Evolutionary conservation across 2,888 invertebrate species (phyloP).

Genomic region (Drosophila borealis): DNA sequence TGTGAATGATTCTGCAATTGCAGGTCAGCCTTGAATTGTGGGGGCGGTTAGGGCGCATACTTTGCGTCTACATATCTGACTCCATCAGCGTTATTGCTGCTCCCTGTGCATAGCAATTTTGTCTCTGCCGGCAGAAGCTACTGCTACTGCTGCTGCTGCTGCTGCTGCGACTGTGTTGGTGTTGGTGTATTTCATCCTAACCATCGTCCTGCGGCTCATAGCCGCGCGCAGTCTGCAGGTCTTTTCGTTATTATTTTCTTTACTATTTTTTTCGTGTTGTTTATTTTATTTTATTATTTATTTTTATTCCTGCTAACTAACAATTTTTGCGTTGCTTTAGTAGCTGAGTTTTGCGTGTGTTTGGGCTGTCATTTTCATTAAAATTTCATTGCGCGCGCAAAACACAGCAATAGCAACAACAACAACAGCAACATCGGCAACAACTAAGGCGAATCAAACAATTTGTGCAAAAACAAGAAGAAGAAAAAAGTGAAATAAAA

Average conservation of each 20-base stretch:
- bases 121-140: neutral
- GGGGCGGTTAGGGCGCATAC: neutral
- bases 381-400: conserved; percentile 77
- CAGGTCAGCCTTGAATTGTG: neutral
- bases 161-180: no score
- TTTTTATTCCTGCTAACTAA: conserved; percentile 50
- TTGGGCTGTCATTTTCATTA: conserved; percentile 75
- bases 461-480: conserved; percentile 52
- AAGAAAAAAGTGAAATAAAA: conserved; percentile 23
- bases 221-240: conserved; percentile 12
- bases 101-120: conserved; percentile 48
- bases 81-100: conserved; percentile 14
- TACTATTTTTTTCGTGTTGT: neutral
- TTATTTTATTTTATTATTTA: conserved; percentile 42
- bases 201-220: conserved; percentile 24
- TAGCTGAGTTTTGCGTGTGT: conserved; percentile 51
- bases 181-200: conserved; percentile 20
- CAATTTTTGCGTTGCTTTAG: conserved; percentile 42
- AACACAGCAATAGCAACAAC: conserved; percentile 48
- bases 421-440: conserved; percentile 8
- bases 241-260: neutral
- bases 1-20: conserved; percentile 40
- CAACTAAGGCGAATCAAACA: conserved; percentile 50
- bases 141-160: neutral
- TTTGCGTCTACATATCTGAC: conserved; percentile 6